Evolutionary conservation across 2,113 vertebrate genomes (phyloP).

Genomic region (Rhea americana): DNA sequence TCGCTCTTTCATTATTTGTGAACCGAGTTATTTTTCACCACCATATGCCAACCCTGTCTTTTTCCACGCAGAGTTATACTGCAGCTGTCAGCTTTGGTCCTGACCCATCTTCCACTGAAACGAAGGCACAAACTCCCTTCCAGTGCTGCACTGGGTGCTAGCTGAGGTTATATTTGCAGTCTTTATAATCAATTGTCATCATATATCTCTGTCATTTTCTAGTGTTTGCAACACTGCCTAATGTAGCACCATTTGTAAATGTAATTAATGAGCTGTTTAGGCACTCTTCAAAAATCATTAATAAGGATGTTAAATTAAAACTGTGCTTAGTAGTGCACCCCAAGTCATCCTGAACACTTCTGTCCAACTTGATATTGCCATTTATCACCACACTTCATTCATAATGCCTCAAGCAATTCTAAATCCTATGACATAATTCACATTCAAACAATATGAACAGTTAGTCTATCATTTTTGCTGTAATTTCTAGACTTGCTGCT

Average conservation of each 20-base stretch:
- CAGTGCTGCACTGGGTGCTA: neutral
- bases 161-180: neutral
- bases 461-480: neutral
- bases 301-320: constrained; percentile 46
- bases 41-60: neutral
- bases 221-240: neutral
- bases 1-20: neutral
- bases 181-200: constrained; percentile 13
- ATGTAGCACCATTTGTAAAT: constrained; percentile 25
- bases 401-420: neutral
- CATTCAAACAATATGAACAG: neutral
- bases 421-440: neutral
- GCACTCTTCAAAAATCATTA: constrained; percentile 55
- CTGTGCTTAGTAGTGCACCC: neutral
- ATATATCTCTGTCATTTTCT: constrained; percentile 29
- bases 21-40: neutral
- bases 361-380: neutral
- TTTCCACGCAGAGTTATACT: neutral
- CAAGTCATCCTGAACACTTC: neutral
- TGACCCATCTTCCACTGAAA: neutral
- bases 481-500: neutral
- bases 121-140: neutral
- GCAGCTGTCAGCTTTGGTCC: neutral
- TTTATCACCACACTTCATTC: neutral
- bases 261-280: constrained; percentile 61